Base-by-base conservation (phyloP, 2,113 vertebrate genomes). In the Pteronura brasiliensis region DNA sequence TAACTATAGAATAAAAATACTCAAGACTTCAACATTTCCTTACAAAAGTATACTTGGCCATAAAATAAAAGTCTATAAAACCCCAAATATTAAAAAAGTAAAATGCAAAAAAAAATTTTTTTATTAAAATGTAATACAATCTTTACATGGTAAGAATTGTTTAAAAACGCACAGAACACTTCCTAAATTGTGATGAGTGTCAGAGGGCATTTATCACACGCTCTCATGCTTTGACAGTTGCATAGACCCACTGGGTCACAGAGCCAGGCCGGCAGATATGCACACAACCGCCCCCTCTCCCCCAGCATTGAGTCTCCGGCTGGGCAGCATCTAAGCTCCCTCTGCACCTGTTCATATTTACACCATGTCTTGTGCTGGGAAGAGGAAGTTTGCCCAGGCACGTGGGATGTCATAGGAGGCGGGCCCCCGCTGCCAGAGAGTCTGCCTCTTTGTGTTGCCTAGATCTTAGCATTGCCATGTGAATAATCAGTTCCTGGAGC, bases 41-140 rank as follows among this genome's bases (percentile, higher is more conserved):
- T 98, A 98, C 98, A 98, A 99, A 99, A 97, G 98, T 98, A 98
- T 96, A 97, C 95, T 98, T 98, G 97, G 88, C 96, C 96, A 87
- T 98, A 98, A 98, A 98, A 99, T 98, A 97, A 99, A 98, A 98
- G 96, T 97, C 96, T 98, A 98, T 98, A 96, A 97, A 98, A 97
- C 93, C 61, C 69, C 91, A 69, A 98, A 98, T 98, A 95, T 97
- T 98, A 98, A 77, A 98, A 98, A 98, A 98, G 98, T 98, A 98
- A 99, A 98, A 98, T 1, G 36, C 94, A 93, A 98, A 98, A 92
- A 98, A 98, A 98, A 12, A 20, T 65, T 0, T 93, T 94, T 94
- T 88, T 96, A 98, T 98, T 97, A 97, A 98, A 98, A 96, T 67
- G 25, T 89, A 98, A 97, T 88, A 93, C n/a, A 98, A 92, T 96